Percentiles rank a stretch among this genome's conserved stretches.
Conservation (phyloP, 2,797 vertebrate species). For the Odontamblyopus lacepedii region DNA sequence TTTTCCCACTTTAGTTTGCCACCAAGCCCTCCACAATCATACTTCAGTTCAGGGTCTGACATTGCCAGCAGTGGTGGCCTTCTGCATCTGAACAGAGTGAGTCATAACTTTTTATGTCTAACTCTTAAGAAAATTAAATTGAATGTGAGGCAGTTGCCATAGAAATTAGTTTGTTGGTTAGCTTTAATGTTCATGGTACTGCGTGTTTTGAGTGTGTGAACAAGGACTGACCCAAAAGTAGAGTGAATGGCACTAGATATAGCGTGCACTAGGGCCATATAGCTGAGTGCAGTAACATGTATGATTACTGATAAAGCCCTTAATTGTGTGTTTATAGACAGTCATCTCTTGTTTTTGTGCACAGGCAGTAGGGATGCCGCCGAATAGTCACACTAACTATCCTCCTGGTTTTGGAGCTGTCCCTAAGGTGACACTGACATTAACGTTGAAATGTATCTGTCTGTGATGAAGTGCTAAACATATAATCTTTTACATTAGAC, state of each 20-base stretch:
- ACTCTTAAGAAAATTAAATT: background rate
- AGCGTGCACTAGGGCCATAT: too few relatives aligned
- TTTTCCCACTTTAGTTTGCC: constrained; percentile 64
- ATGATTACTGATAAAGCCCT: too few relatives aligned
- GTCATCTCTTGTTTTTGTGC: constrained; percentile 31
- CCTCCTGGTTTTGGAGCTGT: constrained; percentile 75
- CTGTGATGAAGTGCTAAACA: background rate
- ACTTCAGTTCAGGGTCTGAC: constrained; percentile 78
- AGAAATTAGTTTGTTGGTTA: background rate
- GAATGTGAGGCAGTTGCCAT: too few relatives aligned
- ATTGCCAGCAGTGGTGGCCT: constrained; percentile 64
- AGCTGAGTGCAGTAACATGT: too few relatives aligned
- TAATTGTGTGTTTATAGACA: constrained; percentile 19
- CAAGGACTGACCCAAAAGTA: too few relatives aligned
- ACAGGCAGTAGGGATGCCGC: constrained; percentile 86
- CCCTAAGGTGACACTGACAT: constrained; percentile 71
- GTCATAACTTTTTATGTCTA: background rate
- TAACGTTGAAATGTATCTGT: background rate
- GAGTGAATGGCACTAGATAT: too few relatives aligned
- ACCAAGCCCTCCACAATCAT: constrained; percentile 76
- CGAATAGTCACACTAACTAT: constrained; percentile 74
- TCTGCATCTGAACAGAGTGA: constrained; percentile 85
- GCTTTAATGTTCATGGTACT: background rate
- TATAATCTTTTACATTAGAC: constrained; percentile 71
- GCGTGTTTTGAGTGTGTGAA: too few relatives aligned